Evolutionary conservation across 2,888 invertebrate genomes (phyloP), one percentile per base, ranked within the genome.

Genomic region (Amiota mariae): DNA sequence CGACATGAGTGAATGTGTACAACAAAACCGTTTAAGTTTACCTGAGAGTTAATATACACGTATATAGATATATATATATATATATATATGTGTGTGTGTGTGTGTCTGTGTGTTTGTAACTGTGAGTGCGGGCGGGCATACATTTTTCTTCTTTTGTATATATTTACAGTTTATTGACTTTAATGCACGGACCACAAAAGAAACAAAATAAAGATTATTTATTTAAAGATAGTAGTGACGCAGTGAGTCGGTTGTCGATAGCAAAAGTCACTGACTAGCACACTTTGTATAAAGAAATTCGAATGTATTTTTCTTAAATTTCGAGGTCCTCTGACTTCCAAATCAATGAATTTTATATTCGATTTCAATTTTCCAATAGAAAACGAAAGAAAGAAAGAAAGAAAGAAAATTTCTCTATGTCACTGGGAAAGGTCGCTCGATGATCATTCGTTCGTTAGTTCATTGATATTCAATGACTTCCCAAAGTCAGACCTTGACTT

Each of bases 341-440:
- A 24, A 3, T 24, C 24, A 2, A 2, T 24, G 24, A 24, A 24
- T 24, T 2, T 1, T 36, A 36, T 36, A 2, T 36, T 36, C 36
- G 36, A 36, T 36, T 36, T 36, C 36, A 36, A 36, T 36, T 36
- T 36, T 6, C 3, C 36, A 2, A 36, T 4, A 4, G 3, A 6
- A 6, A 36, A 36, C 8, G 6, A 6, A 36, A 36, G 36, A 36
- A 4, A 36, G 24, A 24, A 36, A 36, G 6, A 36, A 36, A 36
- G 36, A 36, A n/a, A 66, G 18, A 66, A 67, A 68, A 68, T 68
- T 68, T 68, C 67, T 47, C 67, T 68, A 68, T 68, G 67, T 68
- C 67, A 68, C 67, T 68, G 67, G 67, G 67, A 68, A 51, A 68
- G 67, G 67, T 68, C 67, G 51, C 24, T 59, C 24, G 3, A 24